These are phyloP conservation scores for Chelon labrosus DNA, from an alignment of 2,797 vertebrate species.

Conservation along the genomic window DNA sequence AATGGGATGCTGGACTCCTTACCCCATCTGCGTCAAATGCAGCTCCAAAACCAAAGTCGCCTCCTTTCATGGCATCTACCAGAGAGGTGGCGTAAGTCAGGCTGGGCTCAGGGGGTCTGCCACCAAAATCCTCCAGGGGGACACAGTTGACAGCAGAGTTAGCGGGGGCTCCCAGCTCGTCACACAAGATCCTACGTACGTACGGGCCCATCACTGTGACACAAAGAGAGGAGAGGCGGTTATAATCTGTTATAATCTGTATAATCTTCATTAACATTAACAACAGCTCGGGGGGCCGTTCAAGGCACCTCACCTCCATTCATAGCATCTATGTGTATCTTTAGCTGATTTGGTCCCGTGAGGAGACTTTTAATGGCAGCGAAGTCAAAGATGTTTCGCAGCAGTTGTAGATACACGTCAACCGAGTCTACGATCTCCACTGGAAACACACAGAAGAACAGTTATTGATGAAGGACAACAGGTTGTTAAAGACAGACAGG, in stretches of 20 bases:
- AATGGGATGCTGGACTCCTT: conserved; percentile 42
- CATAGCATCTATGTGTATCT: conserved; percentile 98
- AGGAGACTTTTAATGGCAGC: conserved; percentile 92
- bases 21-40: conserved; percentile 99
- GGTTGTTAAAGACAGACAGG: neutral
- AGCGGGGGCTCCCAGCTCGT: conserved; percentile 96
- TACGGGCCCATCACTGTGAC: conserved; percentile 98
- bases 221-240: conserved; percentile 27
- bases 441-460: conserved; percentile 66
- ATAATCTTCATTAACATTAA: neutral
- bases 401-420: conserved; percentile 95
- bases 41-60: conserved; percentile 97
- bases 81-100: conserved; percentile 92
- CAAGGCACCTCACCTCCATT: conserved; percentile 89
- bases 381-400: conserved; percentile 96
- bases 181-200: conserved; percentile 96
- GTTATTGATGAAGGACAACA: neutral
- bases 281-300: neutral
- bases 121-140: conserved; percentile 97
- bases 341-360: conserved; percentile 93
- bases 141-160: conserved; percentile 98
- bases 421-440: conserved; percentile 99
- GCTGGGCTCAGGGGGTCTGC: conserved; percentile 95
- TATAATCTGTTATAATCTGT: neutral
- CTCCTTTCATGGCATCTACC: conserved; percentile 96